A percentile compares a stretch with the other conserved stretches of the same genome.
phyloP scores from a whole-genome alignment of 2,113 vertebrate genomes.

The Montifringilla adamsi region DNA sequence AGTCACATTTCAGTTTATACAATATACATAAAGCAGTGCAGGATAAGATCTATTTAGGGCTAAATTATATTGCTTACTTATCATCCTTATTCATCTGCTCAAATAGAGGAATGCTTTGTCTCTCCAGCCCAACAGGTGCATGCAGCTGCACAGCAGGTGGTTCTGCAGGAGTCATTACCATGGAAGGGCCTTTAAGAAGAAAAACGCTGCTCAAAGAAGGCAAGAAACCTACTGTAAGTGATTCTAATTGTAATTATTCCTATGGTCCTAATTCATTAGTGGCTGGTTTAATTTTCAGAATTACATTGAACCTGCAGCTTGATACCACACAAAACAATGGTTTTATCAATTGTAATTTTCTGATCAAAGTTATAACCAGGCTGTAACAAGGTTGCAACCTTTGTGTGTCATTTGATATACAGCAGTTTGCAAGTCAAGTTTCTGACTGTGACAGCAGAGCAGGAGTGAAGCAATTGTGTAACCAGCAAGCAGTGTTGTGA shows the following conservation, averaged over 20 bases:
- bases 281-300: background rate
- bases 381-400: background rate
- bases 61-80: background rate
- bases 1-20: background rate
- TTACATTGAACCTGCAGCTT: background rate
- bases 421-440: background rate
- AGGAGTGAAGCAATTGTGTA: background rate
- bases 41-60: background rate
- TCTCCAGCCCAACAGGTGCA: constrained; percentile 77
- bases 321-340: background rate
- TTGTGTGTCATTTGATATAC: background rate
- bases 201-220: constrained; percentile 94
- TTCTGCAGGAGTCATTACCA: constrained; percentile 78
- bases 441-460: background rate
- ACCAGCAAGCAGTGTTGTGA: background rate
- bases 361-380: background rate
- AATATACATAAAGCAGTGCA: background rate
- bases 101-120: background rate
- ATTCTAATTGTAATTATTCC: background rate
- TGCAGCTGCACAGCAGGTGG: constrained; percentile 79
- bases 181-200: constrained; percentile 88
- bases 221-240: constrained; percentile 87
- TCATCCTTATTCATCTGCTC: background rate
- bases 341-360: background rate
- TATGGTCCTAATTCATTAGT: background rate